Conservation (phyloP, 2,797 vertebrate species). For the Pantherophis alleghaniensis region DNA sequence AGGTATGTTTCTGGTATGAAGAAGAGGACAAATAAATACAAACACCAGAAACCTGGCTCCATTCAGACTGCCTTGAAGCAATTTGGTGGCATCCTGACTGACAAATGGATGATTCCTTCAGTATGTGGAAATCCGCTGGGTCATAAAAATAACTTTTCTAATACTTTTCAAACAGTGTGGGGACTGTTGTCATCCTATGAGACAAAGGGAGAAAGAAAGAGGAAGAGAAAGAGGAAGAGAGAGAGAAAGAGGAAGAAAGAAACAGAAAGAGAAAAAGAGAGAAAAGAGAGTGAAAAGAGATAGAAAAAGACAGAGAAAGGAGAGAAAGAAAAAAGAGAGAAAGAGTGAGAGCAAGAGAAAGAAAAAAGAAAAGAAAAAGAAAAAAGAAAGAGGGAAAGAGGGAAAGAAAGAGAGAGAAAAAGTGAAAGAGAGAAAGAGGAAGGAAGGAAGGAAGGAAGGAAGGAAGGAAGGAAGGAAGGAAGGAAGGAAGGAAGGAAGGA, state of each 20-base stretch:
- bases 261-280: neutral
- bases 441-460: too few species aligned
- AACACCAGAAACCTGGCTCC: constrained; percentile 14
- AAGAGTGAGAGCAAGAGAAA: too few species aligned
- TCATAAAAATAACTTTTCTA: neutral
- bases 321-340: too few species aligned
- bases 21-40: constrained; percentile 30
- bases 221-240: neutral
- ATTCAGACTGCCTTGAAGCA: constrained; percentile 23
- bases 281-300: neutral
- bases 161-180: neutral
- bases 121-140: constrained; percentile 20
- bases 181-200: neutral
- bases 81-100: constrained; percentile 20
- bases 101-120: constrained; percentile 17
- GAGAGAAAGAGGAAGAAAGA: neutral
- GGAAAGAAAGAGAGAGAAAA: too few species aligned
- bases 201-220: neutral
- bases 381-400: too few species aligned
- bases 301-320: accelerated
- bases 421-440: too few species aligned
- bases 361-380: too few species aligned
- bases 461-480: too few species aligned
- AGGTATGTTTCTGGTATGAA: constrained; percentile 30
- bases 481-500: too few species aligned